Evolutionary conservation across 2,113 vertebrate genomes (phyloP), one percentile per base, ranked within the genome.

Genomic region (Ploceus nigricollis): DNA sequence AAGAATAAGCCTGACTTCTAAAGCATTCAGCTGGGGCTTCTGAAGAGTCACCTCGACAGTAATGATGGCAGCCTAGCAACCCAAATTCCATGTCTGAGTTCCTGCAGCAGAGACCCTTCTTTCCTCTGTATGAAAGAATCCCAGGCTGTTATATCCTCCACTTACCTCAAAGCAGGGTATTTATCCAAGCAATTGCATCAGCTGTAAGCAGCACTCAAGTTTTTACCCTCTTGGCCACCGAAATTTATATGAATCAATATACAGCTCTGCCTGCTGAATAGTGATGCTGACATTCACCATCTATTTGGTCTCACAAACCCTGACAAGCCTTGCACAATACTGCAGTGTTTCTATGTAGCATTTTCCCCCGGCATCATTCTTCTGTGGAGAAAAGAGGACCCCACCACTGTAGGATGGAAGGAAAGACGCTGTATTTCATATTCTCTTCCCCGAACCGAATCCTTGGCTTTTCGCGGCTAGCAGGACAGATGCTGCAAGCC

Each of bases 371-470:
- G 65, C 60, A 51, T 2, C 5, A 0, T 40, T 47, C 66, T 47
- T 40, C 16, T 12, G 20, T 11, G 37, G 15, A 53, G 31, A 24
- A 58, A 47, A 45, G 9, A 39, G 23, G 23, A 44, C 8, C 53
- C 44, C 17, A 1, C 30, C 23, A 1, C 30, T 4, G 24, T 1
- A 42, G 56, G 44, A 56, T 12, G 30, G n/a, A 51, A 70, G 45
- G 7, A 76, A 54, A 61, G 13, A 50, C 0, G 1, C 18, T 39
- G 0, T 20, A 73, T 53, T 48, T 58, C 12, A 10, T 7, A 15
- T 45, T 63, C 35, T 30, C 51, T 30, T 50, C 21, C 44, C 17
- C 57, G 70, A 17, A 48, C 7, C 1, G 1, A 69, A 51, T 11
- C 71, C 47, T 33, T 33, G 35, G 53, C 60, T 80, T 53, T 35